A percentile compares a stretch with the other conserved stretches of the same genome.
Conservation (phyloP, 2,113 vertebrate genomes). For the Pseudorectes ferrugineus region DNA sequence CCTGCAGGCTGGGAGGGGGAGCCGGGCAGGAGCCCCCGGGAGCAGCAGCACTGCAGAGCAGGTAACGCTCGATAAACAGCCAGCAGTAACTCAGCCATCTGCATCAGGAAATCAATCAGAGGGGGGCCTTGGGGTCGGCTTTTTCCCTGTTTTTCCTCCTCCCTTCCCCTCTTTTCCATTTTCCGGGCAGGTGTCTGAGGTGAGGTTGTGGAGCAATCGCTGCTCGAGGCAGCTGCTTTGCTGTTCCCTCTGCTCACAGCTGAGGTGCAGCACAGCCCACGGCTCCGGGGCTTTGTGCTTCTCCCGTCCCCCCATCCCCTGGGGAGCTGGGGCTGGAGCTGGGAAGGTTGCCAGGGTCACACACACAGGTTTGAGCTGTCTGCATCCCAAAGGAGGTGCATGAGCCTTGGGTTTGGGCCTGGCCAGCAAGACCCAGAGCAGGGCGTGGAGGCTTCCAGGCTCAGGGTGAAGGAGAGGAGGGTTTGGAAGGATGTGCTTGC, state of each 20-base stretch:
- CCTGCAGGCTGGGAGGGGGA: background rate
- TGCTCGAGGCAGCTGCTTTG: background rate
- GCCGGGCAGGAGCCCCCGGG: accelerated
- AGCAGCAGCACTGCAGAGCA: background rate
- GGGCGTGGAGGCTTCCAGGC: background rate
- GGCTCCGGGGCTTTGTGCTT: background rate
- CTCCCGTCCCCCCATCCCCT: accelerated
- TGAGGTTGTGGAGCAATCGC: background rate
- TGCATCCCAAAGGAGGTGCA: background rate
- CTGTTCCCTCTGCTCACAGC: background rate
- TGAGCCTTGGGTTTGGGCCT: background rate
- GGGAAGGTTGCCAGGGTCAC: background rate
- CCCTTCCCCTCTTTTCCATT: background rate
- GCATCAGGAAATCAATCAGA: slow-evolving; percentile 11
- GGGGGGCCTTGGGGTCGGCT: background rate
- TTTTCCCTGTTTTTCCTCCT: background rate
- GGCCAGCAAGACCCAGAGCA: accelerated
- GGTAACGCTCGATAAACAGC: background rate
- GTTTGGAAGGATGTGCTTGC: background rate
- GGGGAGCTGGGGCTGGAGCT: background rate
- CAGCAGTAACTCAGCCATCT: background rate
- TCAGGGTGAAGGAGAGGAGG: background rate
- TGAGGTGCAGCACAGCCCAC: background rate
- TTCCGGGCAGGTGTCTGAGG: background rate
- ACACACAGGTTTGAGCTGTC: background rate